These are phyloP conservation scores for Lasaia peninsularis DNA, from an alignment of 1,140 invertebrate species.

Conservation along the genomic window DNA sequence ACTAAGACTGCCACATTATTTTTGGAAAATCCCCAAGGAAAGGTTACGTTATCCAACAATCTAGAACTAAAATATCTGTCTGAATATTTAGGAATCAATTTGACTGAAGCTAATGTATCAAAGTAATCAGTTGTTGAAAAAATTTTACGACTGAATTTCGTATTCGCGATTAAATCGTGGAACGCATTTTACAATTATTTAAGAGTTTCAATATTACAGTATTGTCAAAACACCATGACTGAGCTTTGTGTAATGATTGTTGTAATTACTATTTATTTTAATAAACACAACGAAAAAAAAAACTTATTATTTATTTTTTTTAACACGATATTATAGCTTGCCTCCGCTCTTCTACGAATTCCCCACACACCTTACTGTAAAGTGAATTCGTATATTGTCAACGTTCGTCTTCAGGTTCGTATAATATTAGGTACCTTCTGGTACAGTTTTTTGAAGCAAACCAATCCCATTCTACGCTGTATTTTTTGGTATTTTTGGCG, in stretches of 20 bases:
- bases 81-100: conserved; percentile 42
- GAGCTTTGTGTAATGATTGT: conserved; percentile 16
- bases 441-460: too few relatives aligned
- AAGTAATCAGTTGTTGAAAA: not conserved
- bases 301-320: not conserved
- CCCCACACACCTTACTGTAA: too few relatives aligned
- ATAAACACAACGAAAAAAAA: not conserved
- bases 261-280: conserved; percentile 6
- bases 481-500: too few relatives aligned
- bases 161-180: not conserved
- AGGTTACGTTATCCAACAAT: conserved; percentile 38
- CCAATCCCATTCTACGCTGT: too few relatives aligned
- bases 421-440: too few relatives aligned
- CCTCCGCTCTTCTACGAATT: too few relatives aligned
- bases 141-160: not conserved
- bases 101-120: conserved; percentile 29
- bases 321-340: too few relatives aligned
- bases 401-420: too few relatives aligned
- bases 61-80: conserved; percentile 41
- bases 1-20: conserved; percentile 80
- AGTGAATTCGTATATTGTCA: too few relatives aligned
- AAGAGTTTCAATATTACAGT: conserved; percentile 17
- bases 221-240: conserved; percentile 18
- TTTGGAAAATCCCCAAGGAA: conserved; percentile 85
- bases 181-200: conserved; percentile 1